A percentile compares a stretch with the other conserved stretches of the same genome.
These are phyloP conservation scores for Pavo muticus DNA, from an alignment of 2,113 vertebrate genomes.

Conservation along the genomic window DNA sequence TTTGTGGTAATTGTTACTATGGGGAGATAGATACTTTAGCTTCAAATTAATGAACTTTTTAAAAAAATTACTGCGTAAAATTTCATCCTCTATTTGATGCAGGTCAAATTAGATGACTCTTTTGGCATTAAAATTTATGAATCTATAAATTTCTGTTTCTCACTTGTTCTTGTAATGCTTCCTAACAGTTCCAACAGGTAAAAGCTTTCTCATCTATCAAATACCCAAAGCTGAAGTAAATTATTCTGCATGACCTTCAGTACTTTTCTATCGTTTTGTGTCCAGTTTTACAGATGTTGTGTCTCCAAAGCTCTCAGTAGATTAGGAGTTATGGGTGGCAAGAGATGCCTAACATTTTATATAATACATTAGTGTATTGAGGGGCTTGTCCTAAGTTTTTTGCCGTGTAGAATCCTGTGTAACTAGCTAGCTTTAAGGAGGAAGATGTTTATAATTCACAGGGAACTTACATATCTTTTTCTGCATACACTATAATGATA, in stretches of 20 bases:
- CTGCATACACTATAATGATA: background rate
- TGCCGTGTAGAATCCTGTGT: background rate
- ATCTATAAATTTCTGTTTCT: conserved; percentile 48
- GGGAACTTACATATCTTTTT: background rate
- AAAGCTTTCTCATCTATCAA: conserved; percentile 18
- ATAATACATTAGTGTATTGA: background rate
- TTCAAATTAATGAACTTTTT: conserved; percentile 14
- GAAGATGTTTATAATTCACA: background rate
- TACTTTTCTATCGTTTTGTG: conserved; percentile 21
- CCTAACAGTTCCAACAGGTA: conserved; percentile 9
- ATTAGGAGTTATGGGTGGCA: background rate
- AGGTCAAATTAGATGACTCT: conserved; percentile 23
- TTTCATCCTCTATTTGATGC: background rate
- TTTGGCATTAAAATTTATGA: conserved; percentile 39
- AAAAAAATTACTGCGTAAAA: background rate
- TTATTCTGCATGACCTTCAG: conserved; percentile 51
- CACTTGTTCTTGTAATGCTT: background rate
- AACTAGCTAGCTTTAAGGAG: background rate
- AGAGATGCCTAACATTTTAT: background rate
- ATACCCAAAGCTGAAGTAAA: conserved; percentile 32
- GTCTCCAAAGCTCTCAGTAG: background rate
- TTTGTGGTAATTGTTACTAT: background rate
- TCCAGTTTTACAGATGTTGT: conserved; percentile 6
- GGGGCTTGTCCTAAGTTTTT: background rate
- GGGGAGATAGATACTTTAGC: conserved; percentile 1